phyloP scores from a whole-genome alignment of 2,113 vertebrate species.

The Callaeas wilsoni region DNA sequence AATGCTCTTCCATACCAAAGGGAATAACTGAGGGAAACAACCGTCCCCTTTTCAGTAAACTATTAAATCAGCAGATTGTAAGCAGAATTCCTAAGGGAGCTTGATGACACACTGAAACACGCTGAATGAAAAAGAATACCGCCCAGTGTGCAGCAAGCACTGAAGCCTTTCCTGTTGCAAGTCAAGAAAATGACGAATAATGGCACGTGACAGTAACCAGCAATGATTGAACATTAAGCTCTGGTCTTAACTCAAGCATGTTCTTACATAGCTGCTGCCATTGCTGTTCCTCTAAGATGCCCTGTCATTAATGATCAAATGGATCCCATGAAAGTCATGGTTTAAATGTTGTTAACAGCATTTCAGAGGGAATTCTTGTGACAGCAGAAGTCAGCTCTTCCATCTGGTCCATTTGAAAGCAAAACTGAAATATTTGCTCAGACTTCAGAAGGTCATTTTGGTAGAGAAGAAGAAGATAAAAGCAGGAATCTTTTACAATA shows the following conservation, averaged over 20 bases:
- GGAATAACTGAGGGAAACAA: background rate
- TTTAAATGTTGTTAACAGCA: background rate
- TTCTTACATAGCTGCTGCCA: background rate
- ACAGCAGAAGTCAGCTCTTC: background rate
- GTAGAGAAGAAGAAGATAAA: conserved; percentile 22
- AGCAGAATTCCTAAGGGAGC: background rate
- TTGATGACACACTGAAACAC: background rate
- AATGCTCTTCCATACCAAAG: background rate
- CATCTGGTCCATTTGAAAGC: background rate
- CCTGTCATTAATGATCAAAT: background rate
- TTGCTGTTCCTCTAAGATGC: background rate
- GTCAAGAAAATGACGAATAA: background rate
- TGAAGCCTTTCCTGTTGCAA: background rate
- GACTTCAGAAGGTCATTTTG: conserved; percentile 27
- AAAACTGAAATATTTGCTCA: conserved; percentile 40
- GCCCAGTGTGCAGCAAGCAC: background rate
- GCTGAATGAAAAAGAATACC: background rate
- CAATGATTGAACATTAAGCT: background rate
- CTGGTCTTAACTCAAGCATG: background rate
- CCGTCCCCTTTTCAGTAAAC: background rate
- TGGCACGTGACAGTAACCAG: background rate
- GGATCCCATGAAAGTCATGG: background rate
- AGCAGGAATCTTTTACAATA: conserved; percentile 28
- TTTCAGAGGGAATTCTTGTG: conserved; percentile 9
- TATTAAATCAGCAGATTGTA: background rate